Conservation (phyloP, 2,888 invertebrate species). For the Agrochola litura region DNA sequence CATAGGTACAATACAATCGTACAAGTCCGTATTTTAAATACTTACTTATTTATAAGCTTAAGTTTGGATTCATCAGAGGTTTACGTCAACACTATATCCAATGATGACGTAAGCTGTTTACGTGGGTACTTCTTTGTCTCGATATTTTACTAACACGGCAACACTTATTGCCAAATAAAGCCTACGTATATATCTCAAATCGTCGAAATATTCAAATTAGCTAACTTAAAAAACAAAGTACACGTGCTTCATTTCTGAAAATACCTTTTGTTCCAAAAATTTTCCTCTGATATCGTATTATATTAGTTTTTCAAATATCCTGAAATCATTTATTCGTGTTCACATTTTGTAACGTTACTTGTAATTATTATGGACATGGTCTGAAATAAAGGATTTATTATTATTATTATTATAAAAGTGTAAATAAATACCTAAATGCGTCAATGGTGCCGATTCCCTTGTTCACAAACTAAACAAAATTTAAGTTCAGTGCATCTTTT, state of each 20-base stretch:
- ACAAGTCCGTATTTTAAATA: neutral
- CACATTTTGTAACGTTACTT: too few relatives aligned
- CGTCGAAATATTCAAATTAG: slow-evolving; percentile 44
- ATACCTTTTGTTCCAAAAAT: slow-evolving; percentile 6
- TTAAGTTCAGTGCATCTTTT: too few relatives aligned
- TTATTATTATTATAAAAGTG: too few relatives aligned
- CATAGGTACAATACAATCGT: neutral
- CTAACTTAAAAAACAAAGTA: neutral
- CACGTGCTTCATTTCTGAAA: neutral
- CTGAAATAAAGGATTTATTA: too few relatives aligned
- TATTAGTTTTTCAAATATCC: too few relatives aligned
- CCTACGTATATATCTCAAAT: slow-evolving; percentile 10
- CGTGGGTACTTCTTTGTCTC: slow-evolving; percentile 36
- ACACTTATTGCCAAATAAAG: slow-evolving; percentile 27
- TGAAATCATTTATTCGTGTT: too few relatives aligned
- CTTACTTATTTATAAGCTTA: neutral
- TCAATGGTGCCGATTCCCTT: too few relatives aligned
- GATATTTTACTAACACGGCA: slow-evolving; percentile 23
- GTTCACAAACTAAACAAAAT: too few relatives aligned
- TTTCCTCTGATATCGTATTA: neutral
- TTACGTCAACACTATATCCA: slow-evolving; percentile 38
- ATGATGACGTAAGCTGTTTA: slow-evolving; percentile 45
- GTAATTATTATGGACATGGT: too few relatives aligned
- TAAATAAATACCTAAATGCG: neutral
- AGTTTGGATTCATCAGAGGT: slow-evolving; percentile 8